These are phyloP conservation scores for Geotria australis DNA, from an alignment of 2,797 vertebrate genomes.

Conservation along the genomic window DNA sequence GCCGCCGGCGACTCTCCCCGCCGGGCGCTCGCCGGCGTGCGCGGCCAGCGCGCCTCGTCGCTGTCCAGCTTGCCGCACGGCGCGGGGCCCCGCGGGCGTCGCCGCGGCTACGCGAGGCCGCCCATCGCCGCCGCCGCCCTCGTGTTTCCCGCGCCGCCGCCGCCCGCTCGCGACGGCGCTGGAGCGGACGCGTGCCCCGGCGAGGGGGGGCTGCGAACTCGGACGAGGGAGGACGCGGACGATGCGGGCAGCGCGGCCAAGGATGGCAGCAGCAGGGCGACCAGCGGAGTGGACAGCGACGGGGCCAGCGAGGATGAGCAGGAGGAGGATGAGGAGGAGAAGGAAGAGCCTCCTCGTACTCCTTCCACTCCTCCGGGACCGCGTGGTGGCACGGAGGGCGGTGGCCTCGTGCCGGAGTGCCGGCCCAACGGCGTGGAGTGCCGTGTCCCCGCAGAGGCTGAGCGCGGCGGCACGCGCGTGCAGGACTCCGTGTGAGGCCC, in stretches of 20 bases:
- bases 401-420: no score
- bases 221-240: constrained; percentile 9
- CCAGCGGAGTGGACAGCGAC: constrained; percentile 7
- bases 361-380: no score
- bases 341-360: background rate
- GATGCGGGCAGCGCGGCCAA: constrained; percentile 8
- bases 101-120: background rate
- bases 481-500: no score
- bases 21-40: background rate
- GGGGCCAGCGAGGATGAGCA: no score
- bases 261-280: constrained; percentile 10
- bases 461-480: no score
- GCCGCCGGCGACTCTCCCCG: constrained; percentile 7
- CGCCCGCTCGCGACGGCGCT: constrained; percentile 3
- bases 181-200: constrained; percentile 5
- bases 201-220: constrained; percentile 4
- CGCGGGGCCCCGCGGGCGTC: background rate
- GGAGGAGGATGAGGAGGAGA: background rate
- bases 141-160: constrained; percentile 8
- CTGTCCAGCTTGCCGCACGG: no score
- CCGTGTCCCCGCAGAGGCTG: no score
- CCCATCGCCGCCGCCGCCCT: constrained; percentile 3
- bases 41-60: no score
- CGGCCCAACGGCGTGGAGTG: no score
- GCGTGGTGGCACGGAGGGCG: no score